phyloP scores from a whole-genome alignment of 2,797 vertebrate species.

The Sylvia borin region DNA sequence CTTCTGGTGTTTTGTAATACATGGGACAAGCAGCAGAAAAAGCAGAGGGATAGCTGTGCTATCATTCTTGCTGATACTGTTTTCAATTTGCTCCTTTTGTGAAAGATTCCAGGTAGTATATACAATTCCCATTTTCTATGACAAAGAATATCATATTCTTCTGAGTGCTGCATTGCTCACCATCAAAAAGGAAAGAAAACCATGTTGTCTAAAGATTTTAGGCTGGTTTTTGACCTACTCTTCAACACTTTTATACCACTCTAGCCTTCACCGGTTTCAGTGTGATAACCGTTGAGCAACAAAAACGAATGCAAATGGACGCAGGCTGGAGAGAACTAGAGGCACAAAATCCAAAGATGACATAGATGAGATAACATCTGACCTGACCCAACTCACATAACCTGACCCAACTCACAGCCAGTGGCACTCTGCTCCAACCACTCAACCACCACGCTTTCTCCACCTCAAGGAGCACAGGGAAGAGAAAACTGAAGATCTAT shows the following conservation, averaged over 20 bases:
- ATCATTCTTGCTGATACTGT: neutral
- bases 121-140: neutral
- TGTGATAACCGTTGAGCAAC: neutral
- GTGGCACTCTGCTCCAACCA: too few relatives aligned
- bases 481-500: neutral
- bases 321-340: too few relatives aligned
- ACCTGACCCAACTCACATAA: neutral
- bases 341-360: neutral
- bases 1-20: neutral
- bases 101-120: neutral
- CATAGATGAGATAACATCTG: rapidly evolving
- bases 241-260: neutral
- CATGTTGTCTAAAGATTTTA: neutral
- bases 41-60: neutral
- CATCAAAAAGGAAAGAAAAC: neutral
- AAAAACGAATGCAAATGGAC: neutral
- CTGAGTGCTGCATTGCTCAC: neutral
- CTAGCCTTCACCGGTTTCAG: neutral
- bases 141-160: neutral
- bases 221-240: neutral
- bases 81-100: neutral
- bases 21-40: neutral
- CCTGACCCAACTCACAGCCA: neutral
- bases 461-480: rapidly evolving
- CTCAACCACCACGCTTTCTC: rapidly evolving